A percentile compares a stretch with the other conserved stretches of the same genome.
phyloP scores from a whole-genome alignment of 2,113 vertebrate genomes.

The Megaceryle torquata region DNA sequence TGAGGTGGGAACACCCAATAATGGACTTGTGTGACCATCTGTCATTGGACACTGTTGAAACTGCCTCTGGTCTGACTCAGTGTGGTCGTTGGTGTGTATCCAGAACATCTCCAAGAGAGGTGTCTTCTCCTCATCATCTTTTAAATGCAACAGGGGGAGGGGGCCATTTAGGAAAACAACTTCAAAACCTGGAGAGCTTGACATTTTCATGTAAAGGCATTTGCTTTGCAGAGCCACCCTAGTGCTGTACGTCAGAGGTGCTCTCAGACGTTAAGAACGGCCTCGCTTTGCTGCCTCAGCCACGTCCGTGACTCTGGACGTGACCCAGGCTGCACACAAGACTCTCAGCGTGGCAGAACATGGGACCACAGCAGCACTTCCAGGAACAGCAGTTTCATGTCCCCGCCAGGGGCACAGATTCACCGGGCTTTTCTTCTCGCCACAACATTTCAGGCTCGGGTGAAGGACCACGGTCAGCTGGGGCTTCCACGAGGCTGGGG shows the following conservation, averaged over 20 bases:
- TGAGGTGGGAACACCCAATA: neutral
- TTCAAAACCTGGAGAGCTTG: neutral
- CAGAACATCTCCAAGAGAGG: neutral
- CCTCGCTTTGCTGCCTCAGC: neutral
- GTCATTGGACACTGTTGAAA: neutral
- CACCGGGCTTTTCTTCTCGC: neutral
- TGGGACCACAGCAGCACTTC: neutral
- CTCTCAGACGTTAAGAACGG: neutral
- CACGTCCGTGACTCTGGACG: neutral
- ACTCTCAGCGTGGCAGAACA: neutral
- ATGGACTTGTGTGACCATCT: neutral
- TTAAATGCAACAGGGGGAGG: neutral
- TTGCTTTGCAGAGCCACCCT: neutral
- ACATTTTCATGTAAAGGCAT: neutral
- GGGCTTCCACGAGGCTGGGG: neutral
- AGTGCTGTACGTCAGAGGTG: neutral
- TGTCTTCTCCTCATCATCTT: neutral
- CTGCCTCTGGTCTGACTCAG: neutral
- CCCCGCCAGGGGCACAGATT: fast-evolving
- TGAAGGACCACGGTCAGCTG: neutral
- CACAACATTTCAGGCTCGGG: neutral
- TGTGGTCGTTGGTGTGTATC: neutral
- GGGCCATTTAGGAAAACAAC: neutral
- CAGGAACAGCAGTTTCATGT: neutral
- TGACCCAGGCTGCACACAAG: neutral